Evolutionary conservation across 2,113 vertebrate genomes (phyloP).

Genomic region (Dascyllus trimaculatus): DNA sequence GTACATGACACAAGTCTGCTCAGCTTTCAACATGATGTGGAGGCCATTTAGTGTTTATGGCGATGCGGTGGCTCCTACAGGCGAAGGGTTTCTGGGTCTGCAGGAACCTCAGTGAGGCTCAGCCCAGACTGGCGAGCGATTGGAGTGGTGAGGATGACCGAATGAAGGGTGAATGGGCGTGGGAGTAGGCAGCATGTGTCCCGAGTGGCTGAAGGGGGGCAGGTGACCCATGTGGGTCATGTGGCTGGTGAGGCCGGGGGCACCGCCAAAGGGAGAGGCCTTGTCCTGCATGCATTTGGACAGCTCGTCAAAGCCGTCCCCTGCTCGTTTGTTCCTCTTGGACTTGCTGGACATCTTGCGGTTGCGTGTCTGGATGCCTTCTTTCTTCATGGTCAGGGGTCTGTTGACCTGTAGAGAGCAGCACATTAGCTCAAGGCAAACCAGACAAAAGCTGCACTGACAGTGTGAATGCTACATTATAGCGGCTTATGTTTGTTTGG

Average conservation of each 20-base stretch:
- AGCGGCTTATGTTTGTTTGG: background rate
- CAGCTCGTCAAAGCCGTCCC: constrained; percentile 96
- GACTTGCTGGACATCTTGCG: constrained; percentile 99
- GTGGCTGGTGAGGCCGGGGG: constrained; percentile 91
- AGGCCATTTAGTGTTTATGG: constrained; percentile 74
- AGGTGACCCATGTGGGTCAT: constrained; percentile 97
- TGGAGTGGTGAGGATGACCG: constrained; percentile 91
- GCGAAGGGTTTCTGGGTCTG: constrained; percentile 27
- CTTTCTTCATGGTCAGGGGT: constrained; percentile 99
- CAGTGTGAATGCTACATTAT: constrained; percentile 24
- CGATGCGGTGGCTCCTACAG: constrained; percentile 53
- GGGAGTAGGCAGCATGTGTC: constrained; percentile 98
- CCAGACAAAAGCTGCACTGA: constrained; percentile 57
- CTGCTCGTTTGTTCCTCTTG: constrained; percentile 94
- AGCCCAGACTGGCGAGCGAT: constrained; percentile 96
- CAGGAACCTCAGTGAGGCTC: constrained; percentile 84
- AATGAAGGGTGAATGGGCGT: constrained; percentile 98
- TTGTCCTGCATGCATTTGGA: constrained; percentile 99
- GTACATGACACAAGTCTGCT: constrained; percentile 66
- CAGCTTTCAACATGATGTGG: constrained; percentile 36
- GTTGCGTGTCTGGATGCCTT: constrained; percentile 99
- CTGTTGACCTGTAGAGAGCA: constrained; percentile 92
- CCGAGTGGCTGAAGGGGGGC: constrained; percentile 95
- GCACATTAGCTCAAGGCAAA: constrained; percentile 65
- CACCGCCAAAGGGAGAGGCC: constrained; percentile 90